Conservation (phyloP, 2,113 vertebrate species). For the Dasyprocta punctata region DNA sequence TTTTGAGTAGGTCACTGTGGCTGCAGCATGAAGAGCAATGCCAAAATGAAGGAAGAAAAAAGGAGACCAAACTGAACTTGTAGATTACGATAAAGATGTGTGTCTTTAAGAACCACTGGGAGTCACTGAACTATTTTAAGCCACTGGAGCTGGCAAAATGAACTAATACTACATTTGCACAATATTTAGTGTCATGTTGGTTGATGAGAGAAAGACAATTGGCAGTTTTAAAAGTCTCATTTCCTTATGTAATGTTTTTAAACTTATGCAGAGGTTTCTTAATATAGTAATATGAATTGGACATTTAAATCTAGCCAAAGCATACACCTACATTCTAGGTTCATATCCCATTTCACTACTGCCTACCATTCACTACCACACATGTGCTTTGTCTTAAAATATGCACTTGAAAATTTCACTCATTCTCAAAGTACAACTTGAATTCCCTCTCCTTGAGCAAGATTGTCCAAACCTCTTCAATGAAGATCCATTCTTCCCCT, state of each 20-base stretch:
- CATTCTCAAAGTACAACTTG: neutral
- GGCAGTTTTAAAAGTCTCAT: neutral
- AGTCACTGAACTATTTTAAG: neutral
- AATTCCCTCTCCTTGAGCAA: neutral
- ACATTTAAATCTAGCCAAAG: neutral
- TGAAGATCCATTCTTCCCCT: neutral
- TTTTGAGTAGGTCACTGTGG: neutral
- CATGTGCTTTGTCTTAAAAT: neutral
- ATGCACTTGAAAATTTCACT: conserved; percentile 4
- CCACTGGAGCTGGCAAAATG: neutral
- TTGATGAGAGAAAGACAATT: neutral
- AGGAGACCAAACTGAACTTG: neutral
- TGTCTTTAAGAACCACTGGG: neutral
- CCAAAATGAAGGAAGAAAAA: neutral
- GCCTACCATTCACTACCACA: neutral
- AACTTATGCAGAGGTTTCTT: neutral
- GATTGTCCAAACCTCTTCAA: neutral
- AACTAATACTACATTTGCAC: neutral
- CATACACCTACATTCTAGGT: neutral
- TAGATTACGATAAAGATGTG: neutral
- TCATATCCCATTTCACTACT: neutral
- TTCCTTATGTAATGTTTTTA: neutral
- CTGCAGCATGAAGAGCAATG: neutral
- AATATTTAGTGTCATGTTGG: neutral
- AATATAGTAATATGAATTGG: neutral